These are phyloP conservation scores for Takifugu bimaculatus DNA, from an alignment of 2,113 vertebrate genomes.

Conservation along the genomic window DNA sequence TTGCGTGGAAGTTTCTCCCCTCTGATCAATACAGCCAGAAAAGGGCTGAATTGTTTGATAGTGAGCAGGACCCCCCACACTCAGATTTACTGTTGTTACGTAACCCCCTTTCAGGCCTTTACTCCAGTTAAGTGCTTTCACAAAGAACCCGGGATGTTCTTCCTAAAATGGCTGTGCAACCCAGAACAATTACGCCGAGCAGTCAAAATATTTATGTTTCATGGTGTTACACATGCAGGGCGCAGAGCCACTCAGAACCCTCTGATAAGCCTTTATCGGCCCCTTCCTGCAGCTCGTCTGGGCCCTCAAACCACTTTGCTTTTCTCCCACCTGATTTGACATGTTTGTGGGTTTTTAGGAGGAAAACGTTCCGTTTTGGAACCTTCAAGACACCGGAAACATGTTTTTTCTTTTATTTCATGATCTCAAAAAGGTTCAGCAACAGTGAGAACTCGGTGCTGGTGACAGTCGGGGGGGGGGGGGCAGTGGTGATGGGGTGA, in stretches of 20 bases:
- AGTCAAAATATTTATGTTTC: constrained; percentile 40
- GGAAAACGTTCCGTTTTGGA: neutral
- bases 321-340: neutral
- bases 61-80: constrained; percentile 16
- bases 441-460: no score
- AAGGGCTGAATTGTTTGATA: constrained; percentile 23
- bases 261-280: constrained; percentile 3
- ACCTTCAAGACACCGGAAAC: no score
- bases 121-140: constrained; percentile 19
- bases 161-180: constrained; percentile 33
- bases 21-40: constrained; percentile 17
- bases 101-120: constrained; percentile 10
- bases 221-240: neutral
- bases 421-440: no score
- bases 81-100: constrained; percentile 41
- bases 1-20: constrained; percentile 12
- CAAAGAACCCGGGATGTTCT: constrained; percentile 11
- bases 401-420: no score
- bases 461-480: no score
- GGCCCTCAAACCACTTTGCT: neutral
- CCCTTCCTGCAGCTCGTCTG: no score
- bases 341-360: neutral
- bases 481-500: no score
- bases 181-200: neutral
- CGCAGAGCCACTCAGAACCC: neutral